Evolutionary conservation across 2,888 invertebrate genomes (phyloP), one percentile per base, ranked within the genome.

Genomic region (Endomychus coccineus): DNA sequence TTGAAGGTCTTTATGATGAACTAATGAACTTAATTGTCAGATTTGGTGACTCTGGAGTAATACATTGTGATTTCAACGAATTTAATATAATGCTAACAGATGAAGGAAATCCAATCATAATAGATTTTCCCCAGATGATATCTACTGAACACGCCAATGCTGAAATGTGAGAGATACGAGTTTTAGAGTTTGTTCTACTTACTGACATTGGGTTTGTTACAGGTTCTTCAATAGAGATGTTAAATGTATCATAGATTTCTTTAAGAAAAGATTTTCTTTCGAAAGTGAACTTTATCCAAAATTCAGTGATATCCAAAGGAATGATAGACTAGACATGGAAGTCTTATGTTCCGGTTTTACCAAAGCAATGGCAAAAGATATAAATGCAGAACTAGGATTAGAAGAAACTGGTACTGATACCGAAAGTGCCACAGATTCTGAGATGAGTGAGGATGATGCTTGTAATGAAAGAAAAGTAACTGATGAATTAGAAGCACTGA

Each of bases 111-210:
- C 84, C 92, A 0, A 70, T 91, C 29, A 70, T 98, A 48, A 96
- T 97, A 43, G 98, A 99, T 71, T 98, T 98, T 64, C 98, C 98
- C 0, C 98, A 98, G 71, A 98, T 98, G 96, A 80, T 98, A 34
- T 95, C 96, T 4, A 95, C 88, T 0, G 80, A 83, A 14, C 97
- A 98, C 67, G 59, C 72, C 21, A 94, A 98, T 66, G 97, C 96
- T 27, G 80, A 86, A 75, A 74, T 80, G 81, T 90, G 67, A 73
- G 73, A 67, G 16, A 27, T n/a, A n/a, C n/a, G n/a, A n/a, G n/a
- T n/a, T n/a, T n/a, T 21, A 33, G 7, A 25, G 11, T 17, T 28
- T 9, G 13, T 16, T 11, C 30, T 35, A 7, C 4, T 32, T 13
- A n/a, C n/a, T n/a, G n/a, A n/a, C n/a, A n/a, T n/a, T n/a, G n/a